Conservation (phyloP, 2,113 vertebrate genomes). For the Vidua chalybeata region DNA sequence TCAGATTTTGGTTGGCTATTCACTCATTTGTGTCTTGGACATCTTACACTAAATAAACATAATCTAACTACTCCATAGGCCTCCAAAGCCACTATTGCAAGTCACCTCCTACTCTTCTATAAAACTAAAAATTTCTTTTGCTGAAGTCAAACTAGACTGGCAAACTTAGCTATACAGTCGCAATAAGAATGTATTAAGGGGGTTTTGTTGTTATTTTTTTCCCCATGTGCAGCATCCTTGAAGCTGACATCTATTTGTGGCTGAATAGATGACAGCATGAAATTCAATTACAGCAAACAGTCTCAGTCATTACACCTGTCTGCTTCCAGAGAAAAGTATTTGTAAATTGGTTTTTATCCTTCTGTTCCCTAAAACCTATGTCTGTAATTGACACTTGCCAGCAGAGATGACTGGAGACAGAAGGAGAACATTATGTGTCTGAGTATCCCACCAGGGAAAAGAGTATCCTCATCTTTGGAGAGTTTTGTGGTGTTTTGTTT, state of each 20-base stretch:
- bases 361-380: constrained; percentile 72
- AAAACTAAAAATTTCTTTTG: background rate
- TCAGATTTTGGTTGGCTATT: background rate
- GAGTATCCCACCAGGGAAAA: constrained; percentile 70
- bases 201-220: background rate
- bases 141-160: background rate
- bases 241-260: constrained; percentile 75
- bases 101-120: background rate
- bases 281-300: constrained; percentile 81
- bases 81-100: background rate
- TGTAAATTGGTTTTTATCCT: constrained; percentile 81
- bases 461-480: constrained; percentile 51
- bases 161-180: constrained; percentile 15
- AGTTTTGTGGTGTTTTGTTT: constrained; percentile 42
- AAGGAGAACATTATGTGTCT: constrained; percentile 73
- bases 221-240: constrained; percentile 63
- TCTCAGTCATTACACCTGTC: constrained; percentile 80
- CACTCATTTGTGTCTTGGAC: background rate
- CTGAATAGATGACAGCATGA: constrained; percentile 79
- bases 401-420: constrained; percentile 72
- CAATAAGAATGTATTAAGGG: constrained; percentile 45
- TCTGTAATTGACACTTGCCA: constrained; percentile 83
- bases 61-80: background rate
- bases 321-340: constrained; percentile 77
- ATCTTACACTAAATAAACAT: background rate